Conservation (phyloP, 2,113 vertebrate genomes). For the Aplodontia rufa region DNA sequence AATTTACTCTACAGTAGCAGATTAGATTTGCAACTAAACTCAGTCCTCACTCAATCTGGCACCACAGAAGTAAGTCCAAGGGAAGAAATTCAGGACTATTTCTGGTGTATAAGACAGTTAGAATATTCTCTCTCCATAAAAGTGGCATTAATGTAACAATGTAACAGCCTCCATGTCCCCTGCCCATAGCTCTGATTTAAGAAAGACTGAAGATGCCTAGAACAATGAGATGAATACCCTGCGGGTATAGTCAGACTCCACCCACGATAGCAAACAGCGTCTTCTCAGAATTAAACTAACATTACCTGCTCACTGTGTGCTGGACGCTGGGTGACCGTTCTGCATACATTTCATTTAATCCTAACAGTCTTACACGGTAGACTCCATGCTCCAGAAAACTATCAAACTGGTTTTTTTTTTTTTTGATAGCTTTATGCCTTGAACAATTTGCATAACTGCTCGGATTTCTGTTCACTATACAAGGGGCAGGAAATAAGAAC, state of each 20-base stretch:
- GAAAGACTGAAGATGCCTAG: background rate
- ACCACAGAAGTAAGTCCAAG: background rate
- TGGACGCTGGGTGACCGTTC: background rate
- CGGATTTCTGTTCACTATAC: background rate
- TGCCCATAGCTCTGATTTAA: background rate
- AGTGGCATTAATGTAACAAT: background rate
- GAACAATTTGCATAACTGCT: background rate
- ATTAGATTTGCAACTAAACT: background rate
- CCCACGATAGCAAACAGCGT: background rate
- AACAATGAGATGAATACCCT: background rate
- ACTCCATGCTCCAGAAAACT: background rate
- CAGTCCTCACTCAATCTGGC: background rate
- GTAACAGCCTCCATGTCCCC: background rate
- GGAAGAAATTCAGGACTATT: background rate
- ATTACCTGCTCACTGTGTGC: background rate
- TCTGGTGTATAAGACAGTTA: background rate
- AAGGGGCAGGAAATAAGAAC: background rate
- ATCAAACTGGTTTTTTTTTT: background rate
- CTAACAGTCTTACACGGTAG: background rate
- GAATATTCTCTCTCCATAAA: background rate
- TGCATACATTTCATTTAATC: background rate
- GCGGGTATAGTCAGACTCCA: background rate
- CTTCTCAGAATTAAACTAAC: background rate
- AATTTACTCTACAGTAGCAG: background rate
- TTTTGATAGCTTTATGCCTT: background rate